Conservation (phyloP, 2,113 vertebrate species). For the Panurus biarmicus region DNA sequence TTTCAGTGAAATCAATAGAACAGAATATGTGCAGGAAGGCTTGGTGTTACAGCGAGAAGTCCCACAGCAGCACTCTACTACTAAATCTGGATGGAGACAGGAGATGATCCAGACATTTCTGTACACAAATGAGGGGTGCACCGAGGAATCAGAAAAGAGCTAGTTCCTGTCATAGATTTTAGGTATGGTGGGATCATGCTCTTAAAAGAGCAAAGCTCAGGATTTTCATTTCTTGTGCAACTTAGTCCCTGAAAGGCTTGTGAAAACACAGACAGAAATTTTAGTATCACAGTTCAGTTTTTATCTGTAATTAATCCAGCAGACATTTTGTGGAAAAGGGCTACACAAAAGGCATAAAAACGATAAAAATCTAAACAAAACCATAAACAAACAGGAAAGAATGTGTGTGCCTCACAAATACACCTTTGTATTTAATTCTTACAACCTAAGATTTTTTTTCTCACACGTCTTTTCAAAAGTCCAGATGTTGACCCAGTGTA, state of each 20-base stretch:
- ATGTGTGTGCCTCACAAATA: neutral
- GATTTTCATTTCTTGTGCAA: neutral
- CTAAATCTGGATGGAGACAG: conserved; percentile 25
- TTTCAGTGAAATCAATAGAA: neutral
- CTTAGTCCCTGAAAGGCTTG: neutral
- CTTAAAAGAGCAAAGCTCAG: neutral
- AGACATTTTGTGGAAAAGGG: neutral
- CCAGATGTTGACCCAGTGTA: neutral
- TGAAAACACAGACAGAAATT: neutral
- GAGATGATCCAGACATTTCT: conserved; percentile 1
- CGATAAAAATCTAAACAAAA: neutral
- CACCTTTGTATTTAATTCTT: neutral
- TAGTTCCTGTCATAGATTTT: neutral
- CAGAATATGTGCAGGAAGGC: neutral
- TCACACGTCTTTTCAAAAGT: neutral
- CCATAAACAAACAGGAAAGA: neutral
- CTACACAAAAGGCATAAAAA: neutral
- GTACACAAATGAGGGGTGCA: neutral
- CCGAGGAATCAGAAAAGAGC: neutral
- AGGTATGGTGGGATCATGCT: neutral
- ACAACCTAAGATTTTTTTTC: neutral
- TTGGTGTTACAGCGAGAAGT: neutral
- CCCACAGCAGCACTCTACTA: neutral
- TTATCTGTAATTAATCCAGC: neutral
- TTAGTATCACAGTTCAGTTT: neutral